Percentiles rank a stretch among this genome's conserved stretches.
Evolutionary conservation across 2,888 invertebrate species (phyloP).

Genomic region (Ennomos erosarius): DNA sequence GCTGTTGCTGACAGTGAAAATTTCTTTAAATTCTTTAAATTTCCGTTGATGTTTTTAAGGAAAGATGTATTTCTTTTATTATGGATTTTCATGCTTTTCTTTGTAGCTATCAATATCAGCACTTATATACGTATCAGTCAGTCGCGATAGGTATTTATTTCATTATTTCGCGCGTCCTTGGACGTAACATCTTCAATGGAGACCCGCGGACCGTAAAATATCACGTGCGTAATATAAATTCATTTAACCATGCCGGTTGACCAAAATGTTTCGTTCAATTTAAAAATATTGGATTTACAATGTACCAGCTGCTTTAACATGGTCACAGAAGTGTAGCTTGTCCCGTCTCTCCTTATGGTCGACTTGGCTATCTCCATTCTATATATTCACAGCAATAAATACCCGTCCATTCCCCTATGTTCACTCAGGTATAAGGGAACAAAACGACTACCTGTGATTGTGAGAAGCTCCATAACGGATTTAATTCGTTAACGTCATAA

Average conservation of each 20-base stretch:
- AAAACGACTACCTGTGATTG: slow-evolving; percentile 74
- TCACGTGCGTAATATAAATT: slow-evolving; percentile 54
- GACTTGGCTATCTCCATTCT: slow-evolving; percentile 63
- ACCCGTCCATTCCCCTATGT: slow-evolving; percentile 69
- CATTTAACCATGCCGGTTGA: slow-evolving; percentile 26
- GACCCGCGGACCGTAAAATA: slow-evolving; percentile 65
- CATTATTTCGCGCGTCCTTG: slow-evolving; percentile 62
- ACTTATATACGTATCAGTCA: slow-evolving; percentile 49
- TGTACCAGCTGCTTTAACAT: slow-evolving; percentile 13
- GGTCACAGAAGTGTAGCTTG: slow-evolving; percentile 7
- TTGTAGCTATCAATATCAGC: not conserved
- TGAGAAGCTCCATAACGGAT: slow-evolving; percentile 57
- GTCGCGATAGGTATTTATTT: slow-evolving; percentile 53
- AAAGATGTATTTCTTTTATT: too few species aligned
- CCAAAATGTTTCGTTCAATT: slow-evolving; percentile 6
- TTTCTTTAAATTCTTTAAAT: too few species aligned
- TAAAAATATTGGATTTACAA: slow-evolving; percentile 5
- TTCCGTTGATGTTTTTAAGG: too few species aligned
- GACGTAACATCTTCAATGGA: slow-evolving; percentile 63
- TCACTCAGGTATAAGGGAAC: slow-evolving; percentile 74
- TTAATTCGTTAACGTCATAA: slow-evolving; percentile 48
- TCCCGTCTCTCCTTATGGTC: slow-evolving; percentile 45
- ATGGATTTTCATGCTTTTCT: too few species aligned
- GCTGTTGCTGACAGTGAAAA: too few species aligned
- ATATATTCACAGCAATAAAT: slow-evolving; percentile 70